These are phyloP conservation scores for Bombylius major DNA, from an alignment of 2,888 invertebrate species.

Conservation along the genomic window DNA sequence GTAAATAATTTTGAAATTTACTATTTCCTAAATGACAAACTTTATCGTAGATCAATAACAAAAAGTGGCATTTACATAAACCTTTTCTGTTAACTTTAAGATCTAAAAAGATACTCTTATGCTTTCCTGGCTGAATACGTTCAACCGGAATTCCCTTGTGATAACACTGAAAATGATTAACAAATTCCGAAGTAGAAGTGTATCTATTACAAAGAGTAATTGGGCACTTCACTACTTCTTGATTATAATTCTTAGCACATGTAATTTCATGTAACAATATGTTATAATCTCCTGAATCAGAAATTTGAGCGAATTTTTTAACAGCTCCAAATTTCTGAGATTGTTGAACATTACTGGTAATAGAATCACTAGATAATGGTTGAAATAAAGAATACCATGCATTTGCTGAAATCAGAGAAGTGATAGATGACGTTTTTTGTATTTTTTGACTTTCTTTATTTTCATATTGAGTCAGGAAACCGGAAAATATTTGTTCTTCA, in stretches of 20 bases:
- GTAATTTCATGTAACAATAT: background rate
- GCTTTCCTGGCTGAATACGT: slow-evolving; percentile 20
- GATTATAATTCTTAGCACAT: slow-evolving; percentile 17
- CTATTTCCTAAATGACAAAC: slow-evolving; percentile 20
- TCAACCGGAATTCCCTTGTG: slow-evolving; percentile 25
- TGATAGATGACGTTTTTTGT: background rate
- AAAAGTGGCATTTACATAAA: slow-evolving; percentile 21
- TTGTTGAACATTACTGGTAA: background rate
- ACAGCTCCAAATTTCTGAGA: background rate
- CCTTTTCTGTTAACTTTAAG: slow-evolving; percentile 16
- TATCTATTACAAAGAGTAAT: slow-evolving; percentile 20
- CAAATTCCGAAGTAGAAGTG: slow-evolving; percentile 27
- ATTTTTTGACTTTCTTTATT: too few relatives aligned
- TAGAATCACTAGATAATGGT: background rate
- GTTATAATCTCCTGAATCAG: background rate
- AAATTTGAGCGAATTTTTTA: background rate
- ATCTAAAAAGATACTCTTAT: slow-evolving; percentile 28
- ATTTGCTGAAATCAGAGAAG: background rate
- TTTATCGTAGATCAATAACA: slow-evolving; percentile 25
- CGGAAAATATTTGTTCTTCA: too few relatives aligned
- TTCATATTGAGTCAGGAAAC: too few relatives aligned
- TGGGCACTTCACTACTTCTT: slow-evolving; percentile 25
- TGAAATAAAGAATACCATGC: background rate
- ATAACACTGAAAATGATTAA: slow-evolving; percentile 24
- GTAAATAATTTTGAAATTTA: slow-evolving; percentile 23